A percentile compares a stretch with the other conserved stretches of the same genome.
Evolutionary conservation across 2,888 invertebrate genomes (phyloP).

Genomic region (Tipula lateralis): DNA sequence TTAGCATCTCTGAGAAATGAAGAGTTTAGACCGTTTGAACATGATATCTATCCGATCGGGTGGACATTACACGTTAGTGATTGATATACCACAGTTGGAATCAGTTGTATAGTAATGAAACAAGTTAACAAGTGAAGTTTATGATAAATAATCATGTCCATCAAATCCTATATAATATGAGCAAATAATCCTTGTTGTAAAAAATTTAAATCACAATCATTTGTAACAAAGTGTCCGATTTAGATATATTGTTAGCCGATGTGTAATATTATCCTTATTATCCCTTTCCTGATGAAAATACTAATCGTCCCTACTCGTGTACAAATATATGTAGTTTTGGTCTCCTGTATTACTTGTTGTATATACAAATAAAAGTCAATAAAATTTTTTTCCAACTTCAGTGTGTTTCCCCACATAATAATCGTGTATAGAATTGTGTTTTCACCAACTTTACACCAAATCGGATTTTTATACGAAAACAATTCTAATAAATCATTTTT

Average conservation of each 20-base stretch:
- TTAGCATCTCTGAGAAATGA: too few species aligned
- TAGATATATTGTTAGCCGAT: neutral
- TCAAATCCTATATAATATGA: neutral
- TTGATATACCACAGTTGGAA: too few species aligned
- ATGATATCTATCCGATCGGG: too few species aligned
- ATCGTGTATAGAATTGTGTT: neutral
- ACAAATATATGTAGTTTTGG: neutral
- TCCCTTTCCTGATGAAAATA: conserved; percentile 19
- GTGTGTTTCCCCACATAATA: conserved; percentile 24
- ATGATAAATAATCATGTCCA: neutral
- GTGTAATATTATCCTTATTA: conserved; percentile 11
- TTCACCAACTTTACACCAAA: neutral
- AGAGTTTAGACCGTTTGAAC: too few species aligned
- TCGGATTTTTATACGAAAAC: conserved; percentile 11
- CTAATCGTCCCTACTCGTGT: neutral
- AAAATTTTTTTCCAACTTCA: neutral
- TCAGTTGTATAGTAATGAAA: neutral
- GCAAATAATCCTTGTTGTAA: neutral
- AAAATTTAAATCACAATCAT: neutral
- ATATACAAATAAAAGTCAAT: neutral
- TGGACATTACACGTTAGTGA: too few species aligned
- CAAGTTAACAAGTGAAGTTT: neutral
- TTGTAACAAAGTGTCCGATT: neutral
- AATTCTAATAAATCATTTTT: conserved; percentile 15
- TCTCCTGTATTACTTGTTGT: neutral